Evolutionary conservation across 1,140 invertebrate genomes (phyloP).

Genomic region (Bombyx mori): ASM3026992v2 NC_085118.1:17432001-17432500

Average conservation of each 20-base stretch:
- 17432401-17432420: slow-evolving; percentile 9
- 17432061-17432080: too few species aligned
- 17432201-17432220: slow-evolving; percentile 1
- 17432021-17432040: slow-evolving; percentile 26
- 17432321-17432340: slow-evolving; percentile 52
- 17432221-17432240: too few species aligned
- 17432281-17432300: slow-evolving; percentile 78
- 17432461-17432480: too few species aligned
- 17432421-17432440: slow-evolving; percentile 23
- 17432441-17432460: slow-evolving; percentile 14
- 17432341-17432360: slow-evolving; percentile 24
- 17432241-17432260: too few species aligned
- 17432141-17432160: too few species aligned
- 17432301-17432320: slow-evolving; percentile 77
- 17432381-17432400: slow-evolving; percentile 25
- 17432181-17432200: not conserved
- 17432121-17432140: too few species aligned
- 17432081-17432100: too few species aligned
- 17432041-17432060: slow-evolving; percentile 13
- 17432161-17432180: too few species aligned
- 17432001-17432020: slow-evolving; percentile 17
- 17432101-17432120: too few species aligned
- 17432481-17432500: not conserved
- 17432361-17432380: slow-evolving; percentile 27
- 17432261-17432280: slow-evolving; percentile 49